These are phyloP conservation scores for Lucinisca nassula DNA, from an alignment of 2,888 invertebrate species.

Conservation along the genomic window DNA sequence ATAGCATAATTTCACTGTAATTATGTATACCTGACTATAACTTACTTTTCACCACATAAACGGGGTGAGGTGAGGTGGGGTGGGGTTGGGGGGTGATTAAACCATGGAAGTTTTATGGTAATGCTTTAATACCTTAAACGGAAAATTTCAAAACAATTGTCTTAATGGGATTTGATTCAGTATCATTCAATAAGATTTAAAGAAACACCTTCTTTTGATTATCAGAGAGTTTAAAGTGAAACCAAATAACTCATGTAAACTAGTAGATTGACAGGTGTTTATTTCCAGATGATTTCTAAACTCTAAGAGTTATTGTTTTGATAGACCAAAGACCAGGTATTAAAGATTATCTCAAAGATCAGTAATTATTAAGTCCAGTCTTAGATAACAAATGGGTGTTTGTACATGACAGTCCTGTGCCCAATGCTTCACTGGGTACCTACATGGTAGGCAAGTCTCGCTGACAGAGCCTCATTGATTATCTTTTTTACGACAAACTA, in stretches of 20 bases:
- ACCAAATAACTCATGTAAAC: slow-evolving; percentile 56
- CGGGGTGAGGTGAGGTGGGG: too few relatives aligned
- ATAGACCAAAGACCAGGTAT: background rate
- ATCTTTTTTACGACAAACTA: background rate
- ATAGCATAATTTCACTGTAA: too few relatives aligned
- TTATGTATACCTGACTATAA: too few relatives aligned
- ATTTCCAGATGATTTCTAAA: background rate
- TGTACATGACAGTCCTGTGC: background rate
- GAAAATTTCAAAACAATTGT: background rate
- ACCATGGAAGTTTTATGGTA: too few relatives aligned
- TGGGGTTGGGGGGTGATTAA: too few relatives aligned
- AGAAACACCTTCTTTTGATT: slow-evolving; percentile 15
- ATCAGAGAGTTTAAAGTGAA: slow-evolving; percentile 53
- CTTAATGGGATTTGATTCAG: background rate
- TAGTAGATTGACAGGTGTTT: slow-evolving; percentile 61
- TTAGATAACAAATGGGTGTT: background rate
- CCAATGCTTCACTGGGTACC: background rate
- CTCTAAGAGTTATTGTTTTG: background rate
- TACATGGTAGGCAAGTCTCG: background rate
- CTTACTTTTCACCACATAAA: too few relatives aligned
- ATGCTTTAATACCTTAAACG: too few relatives aligned
- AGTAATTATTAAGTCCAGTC: slow-evolving; percentile 7
- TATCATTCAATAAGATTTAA: slow-evolving; percentile 1
- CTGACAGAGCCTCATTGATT: slow-evolving; percentile 6
- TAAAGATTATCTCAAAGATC: background rate